Base-by-base conservation (phyloP, 2,888 invertebrate genomes). In the Thymelicus lineola region DNA sequence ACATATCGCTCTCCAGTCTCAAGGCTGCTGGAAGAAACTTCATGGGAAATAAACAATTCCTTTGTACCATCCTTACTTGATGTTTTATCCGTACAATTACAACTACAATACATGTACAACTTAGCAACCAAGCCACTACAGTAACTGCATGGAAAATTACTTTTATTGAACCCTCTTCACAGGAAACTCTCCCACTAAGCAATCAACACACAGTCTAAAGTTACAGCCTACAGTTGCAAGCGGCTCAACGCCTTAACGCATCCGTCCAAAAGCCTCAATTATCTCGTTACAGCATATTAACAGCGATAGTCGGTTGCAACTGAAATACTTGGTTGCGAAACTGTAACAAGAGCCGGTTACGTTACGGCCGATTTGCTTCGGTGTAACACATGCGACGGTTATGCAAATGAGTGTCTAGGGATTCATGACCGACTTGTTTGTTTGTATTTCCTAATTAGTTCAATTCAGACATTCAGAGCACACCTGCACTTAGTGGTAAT, bases 341-440 rank as follows among this genome's bases (percentile, higher is more conserved):
- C 68, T 66, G 75, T 76, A 76, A 77, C 77, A 75, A 73, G 46
- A 71, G 74, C 76, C 74, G 74, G 80, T 82, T 79, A 79, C 79
- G 83, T 82, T 73, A 76, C 81, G 81, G 75, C 73, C 75, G 80
- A 82, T 84, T 86, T 80, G 83, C 67, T 76, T 74, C 74, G 77
- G 79, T 77, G 77, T 80, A 77, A 77, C 75, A 75, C 74, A 62
- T 57, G 67, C 36, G 67, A 55, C 67, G 38, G 76, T 79, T 79
- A 76, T 78, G 75, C 74, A 79, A 79, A 81, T 78, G 72, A 66
- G 60, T 35, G 50, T 9, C 63, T 63, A 63, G 63, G 63, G 63
- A 63, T 38, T 63, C 63, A 36, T 36, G 46, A 35, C 46, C n/a
- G 6, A 6, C 9, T 12, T 35, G 36, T 48, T 38, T 48, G 28